Evolutionary conservation across 1,140 invertebrate genomes (phyloP), one percentile per base, ranked within the genome.

Genomic region (Drosophila leontia): DNA sequence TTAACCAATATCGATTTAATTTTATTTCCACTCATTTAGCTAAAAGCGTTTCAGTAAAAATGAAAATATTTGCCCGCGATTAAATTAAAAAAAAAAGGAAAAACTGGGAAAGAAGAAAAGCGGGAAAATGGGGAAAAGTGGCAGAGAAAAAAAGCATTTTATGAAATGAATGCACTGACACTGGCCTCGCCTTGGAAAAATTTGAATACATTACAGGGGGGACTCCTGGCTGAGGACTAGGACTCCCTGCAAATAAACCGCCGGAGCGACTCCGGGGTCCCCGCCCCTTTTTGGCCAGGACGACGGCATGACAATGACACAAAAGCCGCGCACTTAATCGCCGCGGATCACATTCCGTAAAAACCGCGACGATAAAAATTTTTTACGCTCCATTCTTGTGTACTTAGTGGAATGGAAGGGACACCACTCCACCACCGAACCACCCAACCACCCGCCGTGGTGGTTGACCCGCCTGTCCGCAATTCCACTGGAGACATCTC

Each of bases 271-370:
- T 55, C 44, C 29, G 3, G 1, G 13, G 9, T 60, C 53, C 68
- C 81, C 78, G 23, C 37, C 61, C 47, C 60, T 35, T 39, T 70
- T 23, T 45, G 62, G 70, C 58, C 71, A 78, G 78, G 51, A 69
- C 82, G 78, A 79, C 72, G 84, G 84, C 86, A 85, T 90, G 85
- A 75, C 81, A 92, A 92, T 91, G 87, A 91, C 91, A 92, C 86
- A 88, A 91, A 92, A 91, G 82, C 84, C 84, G 84, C 91, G 79
- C 91, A 92, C 78, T 91, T 91, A 91, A 92, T 91, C 91, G 91
- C 91, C 91, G 75, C 82, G 86, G 91, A 92, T 88, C 86, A 92
- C 83, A 92, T 92, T 91, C 81, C 79, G 91, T 91, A 91, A 91
- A 92, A 92, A 91, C 81, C 81, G 83, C 87, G 86, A 88, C 90